phyloP scores from a whole-genome alignment of 2,113 vertebrate genomes.

The Myanophis thanlyinensis region DNA sequence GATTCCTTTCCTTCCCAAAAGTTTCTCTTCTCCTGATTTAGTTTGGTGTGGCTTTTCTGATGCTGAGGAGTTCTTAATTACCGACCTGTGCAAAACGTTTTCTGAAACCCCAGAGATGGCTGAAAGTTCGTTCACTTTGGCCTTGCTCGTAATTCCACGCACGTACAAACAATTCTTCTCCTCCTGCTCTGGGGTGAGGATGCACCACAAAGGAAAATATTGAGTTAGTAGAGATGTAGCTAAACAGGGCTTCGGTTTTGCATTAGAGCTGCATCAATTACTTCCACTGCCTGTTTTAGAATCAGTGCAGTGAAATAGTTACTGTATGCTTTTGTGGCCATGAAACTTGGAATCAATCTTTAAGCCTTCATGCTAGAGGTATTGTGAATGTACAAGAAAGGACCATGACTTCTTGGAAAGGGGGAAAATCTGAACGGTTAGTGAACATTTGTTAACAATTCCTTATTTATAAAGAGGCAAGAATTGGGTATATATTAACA shows the following conservation, averaged over 20 bases:
- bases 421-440: background rate
- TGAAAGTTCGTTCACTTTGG: background rate
- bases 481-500: background rate
- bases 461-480: background rate
- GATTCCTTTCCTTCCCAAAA: background rate
- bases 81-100: background rate
- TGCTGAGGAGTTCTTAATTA: constrained; percentile 10
- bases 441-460: background rate
- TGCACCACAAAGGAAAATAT: background rate
- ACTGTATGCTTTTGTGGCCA: background rate
- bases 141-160: background rate
- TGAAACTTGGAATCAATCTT: background rate
- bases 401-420: background rate
- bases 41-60: background rate
- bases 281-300: background rate
- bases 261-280: background rate
- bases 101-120: background rate
- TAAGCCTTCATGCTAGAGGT: background rate
- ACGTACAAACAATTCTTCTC: background rate
- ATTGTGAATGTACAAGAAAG: background rate
- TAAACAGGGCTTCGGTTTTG: background rate
- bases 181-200: background rate
- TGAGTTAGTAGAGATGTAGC: background rate
- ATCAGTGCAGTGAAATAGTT: background rate
- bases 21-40: background rate